Percentiles rank a stretch among this genome's conserved stretches.
Evolutionary conservation across 2,113 vertebrate genomes (phyloP).

Genomic region (Raphicerus campestris): DNA sequence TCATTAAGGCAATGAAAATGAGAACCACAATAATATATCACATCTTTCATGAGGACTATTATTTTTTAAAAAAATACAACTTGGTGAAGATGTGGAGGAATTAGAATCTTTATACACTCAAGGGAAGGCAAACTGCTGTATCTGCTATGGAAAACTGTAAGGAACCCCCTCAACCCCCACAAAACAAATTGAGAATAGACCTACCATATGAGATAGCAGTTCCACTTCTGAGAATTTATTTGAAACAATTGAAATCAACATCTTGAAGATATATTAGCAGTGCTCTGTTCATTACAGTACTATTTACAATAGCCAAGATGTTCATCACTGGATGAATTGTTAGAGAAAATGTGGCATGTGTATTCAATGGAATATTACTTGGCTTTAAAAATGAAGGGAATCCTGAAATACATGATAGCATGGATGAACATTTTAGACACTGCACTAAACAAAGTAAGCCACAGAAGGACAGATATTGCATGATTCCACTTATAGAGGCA

Average conservation of each 20-base stretch:
- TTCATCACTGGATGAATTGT: neutral
- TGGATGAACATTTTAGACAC: neutral
- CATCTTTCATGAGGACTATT: neutral
- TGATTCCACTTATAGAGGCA: neutral
- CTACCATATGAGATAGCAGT: neutral
- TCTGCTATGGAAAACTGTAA: neutral
- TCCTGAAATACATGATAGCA: too few species aligned
- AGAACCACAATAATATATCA: neutral
- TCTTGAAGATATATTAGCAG: neutral
- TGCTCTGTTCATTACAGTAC: neutral
- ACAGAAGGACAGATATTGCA: neutral
- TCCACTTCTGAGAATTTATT: neutral
- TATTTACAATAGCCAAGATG: neutral
- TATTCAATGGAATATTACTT: neutral
- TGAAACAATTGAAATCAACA: neutral
- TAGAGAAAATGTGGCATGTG: neutral
- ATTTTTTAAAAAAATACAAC: neutral
- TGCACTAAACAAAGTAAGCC: neutral
- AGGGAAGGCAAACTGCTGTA: neutral
- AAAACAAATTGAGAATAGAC: neutral
- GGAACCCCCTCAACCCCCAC: neutral
- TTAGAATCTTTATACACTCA: neutral
- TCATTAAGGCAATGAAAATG: neutral
- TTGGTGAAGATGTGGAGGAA: neutral
- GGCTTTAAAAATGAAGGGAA: neutral